Conservation (phyloP, 2,113 vertebrate genomes). For the Semicossyphus pulcher region DNA sequence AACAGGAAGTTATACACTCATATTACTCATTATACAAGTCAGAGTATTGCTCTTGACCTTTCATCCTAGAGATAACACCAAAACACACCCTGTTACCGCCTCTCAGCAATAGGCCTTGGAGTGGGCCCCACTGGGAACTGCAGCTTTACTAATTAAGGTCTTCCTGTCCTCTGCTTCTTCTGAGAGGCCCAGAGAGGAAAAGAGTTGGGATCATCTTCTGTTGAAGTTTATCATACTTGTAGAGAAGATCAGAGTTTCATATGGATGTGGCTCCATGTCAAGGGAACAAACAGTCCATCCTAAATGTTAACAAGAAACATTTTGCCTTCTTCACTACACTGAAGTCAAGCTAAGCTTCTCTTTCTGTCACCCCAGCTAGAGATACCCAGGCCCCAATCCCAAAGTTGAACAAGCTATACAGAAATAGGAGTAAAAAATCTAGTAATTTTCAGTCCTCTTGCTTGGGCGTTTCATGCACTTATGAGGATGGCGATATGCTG, state of each 20-base stretch:
- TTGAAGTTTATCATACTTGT: slow-evolving; percentile 8
- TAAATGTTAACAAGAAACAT: background rate
- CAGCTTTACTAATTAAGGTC: slow-evolving; percentile 57
- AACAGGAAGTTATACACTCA: slow-evolving; percentile 64
- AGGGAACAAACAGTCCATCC: background rate
- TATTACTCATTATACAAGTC: slow-evolving; percentile 19
- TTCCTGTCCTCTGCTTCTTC: slow-evolving; percentile 70
- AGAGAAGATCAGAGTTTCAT: background rate
- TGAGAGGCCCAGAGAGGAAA: slow-evolving; percentile 42
- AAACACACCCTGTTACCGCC: slow-evolving; percentile 13
- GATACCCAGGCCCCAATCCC: background rate
- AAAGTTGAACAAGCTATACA: background rate
- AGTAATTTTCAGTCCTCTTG: background rate
- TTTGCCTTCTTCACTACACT: background rate
- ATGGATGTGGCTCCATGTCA: background rate
- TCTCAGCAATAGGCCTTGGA: slow-evolving; percentile 21
- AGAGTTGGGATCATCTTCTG: slow-evolving; percentile 31
- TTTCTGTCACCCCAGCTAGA: background rate
- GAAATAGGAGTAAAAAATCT: slow-evolving; percentile 9
- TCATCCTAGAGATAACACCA: slow-evolving; percentile 50
- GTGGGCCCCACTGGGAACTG: slow-evolving; percentile 50
- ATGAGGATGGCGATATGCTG: slow-evolving; percentile 62
- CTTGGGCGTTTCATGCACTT: slow-evolving; percentile 24
- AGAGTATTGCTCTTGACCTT: slow-evolving; percentile 28
- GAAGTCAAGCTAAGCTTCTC: background rate